A percentile compares a stretch with the other conserved stretches of the same genome.
Conservation (phyloP, 2,888 invertebrate species). For the Nebria brevicollis region DNA sequence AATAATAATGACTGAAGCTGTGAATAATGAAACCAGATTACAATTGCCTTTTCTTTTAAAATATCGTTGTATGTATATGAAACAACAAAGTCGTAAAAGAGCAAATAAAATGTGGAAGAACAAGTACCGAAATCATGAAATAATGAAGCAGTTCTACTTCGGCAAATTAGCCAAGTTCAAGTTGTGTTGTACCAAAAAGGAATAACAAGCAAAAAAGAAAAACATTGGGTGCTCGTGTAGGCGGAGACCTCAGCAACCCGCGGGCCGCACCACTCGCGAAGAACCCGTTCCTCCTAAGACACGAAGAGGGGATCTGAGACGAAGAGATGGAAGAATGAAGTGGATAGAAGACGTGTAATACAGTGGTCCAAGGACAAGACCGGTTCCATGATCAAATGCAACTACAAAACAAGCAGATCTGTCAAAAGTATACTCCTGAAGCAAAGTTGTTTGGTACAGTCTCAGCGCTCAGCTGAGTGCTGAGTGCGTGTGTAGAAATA, state of each 20-base stretch:
- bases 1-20: no score
- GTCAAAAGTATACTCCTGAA: conserved; percentile 16
- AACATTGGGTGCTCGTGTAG: conserved; percentile 9
- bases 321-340: neutral
- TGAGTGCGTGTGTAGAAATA: conserved; percentile 14
- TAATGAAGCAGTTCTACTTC: conserved; percentile 1
- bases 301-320: neutral
- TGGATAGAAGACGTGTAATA: conserved; percentile 10
- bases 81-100: neutral
- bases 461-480: conserved; percentile 9
- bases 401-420: conserved; percentile 26
- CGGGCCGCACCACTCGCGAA: neutral
- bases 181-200: neutral
- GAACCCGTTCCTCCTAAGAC: neutral
- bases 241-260: conserved; percentile 6
- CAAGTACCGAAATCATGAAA: neutral
- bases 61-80: neutral
- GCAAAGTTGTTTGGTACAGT: conserved; percentile 10
- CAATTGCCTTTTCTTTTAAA: neutral
- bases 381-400: conserved; percentile 21
- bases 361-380: conserved; percentile 30
- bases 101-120: neutral
- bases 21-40: no score
- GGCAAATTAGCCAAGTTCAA: neutral
- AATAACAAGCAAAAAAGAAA: neutral